These are phyloP conservation scores for Plutella xylostella DNA, from an alignment of 2,888 invertebrate species.

Conservation along the genomic window DNA sequence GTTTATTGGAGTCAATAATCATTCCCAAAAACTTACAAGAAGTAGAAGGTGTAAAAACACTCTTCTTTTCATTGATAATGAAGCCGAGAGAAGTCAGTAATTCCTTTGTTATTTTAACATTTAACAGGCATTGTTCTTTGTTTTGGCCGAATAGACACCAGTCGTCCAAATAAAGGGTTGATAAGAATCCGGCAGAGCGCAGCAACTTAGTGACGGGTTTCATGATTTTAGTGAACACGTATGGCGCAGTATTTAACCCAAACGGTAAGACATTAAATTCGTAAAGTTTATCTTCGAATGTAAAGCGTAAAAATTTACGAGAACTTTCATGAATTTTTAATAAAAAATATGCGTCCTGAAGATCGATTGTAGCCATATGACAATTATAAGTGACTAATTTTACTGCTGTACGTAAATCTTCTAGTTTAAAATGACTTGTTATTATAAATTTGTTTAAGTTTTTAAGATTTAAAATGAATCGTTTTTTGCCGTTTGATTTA, in stretches of 20 bases:
- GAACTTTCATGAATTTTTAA: constrained; percentile 4
- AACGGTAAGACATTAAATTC: constrained; percentile 11
- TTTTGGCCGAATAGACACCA: constrained; percentile 8
- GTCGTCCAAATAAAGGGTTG: constrained; percentile 17
- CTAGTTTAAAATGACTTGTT: not conserved
- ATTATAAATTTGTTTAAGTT: not conserved
- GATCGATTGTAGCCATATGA: not conserved
- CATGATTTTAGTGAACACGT: constrained; percentile 11
- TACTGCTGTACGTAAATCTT: not conserved
- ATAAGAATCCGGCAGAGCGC: constrained; percentile 10
- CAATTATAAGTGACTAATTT: not conserved
- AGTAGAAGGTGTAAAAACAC: not conserved
- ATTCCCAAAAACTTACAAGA: not conserved
- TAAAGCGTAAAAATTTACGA: constrained; percentile 10
- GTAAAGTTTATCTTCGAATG: constrained; percentile 5
- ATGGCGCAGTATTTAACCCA: constrained; percentile 10
- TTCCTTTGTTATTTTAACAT: not conserved
- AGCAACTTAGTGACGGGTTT: constrained; percentile 13
- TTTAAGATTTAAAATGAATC: constrained; percentile 1
- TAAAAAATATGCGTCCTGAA: constrained; percentile 9
- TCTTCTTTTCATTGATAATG: not conserved
- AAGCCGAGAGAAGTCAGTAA: not conserved
- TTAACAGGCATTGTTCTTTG: not conserved
- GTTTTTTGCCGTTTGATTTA: not conserved
- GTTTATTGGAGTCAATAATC: not conserved